These are phyloP conservation scores for Jordanella pulchra DNA, from an alignment of 2,797 vertebrate genomes.

Conservation along the genomic window DNA sequence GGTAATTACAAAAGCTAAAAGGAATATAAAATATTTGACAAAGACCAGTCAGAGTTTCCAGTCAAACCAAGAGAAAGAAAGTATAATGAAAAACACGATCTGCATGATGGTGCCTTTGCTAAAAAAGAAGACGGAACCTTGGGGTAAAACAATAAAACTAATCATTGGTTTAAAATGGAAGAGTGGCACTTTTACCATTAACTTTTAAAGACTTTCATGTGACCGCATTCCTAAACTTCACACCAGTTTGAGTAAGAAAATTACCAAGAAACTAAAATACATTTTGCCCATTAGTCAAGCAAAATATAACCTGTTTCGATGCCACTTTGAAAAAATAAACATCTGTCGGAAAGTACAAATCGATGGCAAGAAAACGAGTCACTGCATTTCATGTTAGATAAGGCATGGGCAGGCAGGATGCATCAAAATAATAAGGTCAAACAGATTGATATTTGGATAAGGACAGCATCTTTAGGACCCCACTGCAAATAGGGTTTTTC, in stretches of 20 bases:
- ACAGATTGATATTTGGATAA: conserved; percentile 57
- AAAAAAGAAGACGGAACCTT: conserved; percentile 29
- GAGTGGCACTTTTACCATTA: conserved; percentile 32
- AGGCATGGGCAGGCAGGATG: conserved; percentile 76
- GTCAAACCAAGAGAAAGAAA: conserved; percentile 39
- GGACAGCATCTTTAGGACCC: conserved; percentile 42
- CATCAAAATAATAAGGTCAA: conserved; percentile 55
- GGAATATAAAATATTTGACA: conserved; percentile 39
- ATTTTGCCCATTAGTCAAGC: conserved; percentile 58
- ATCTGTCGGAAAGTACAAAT: conserved; percentile 72
- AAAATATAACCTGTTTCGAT: conserved; percentile 55
- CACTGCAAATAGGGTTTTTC: conserved; percentile 27
- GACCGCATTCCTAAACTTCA: conserved; percentile 54
- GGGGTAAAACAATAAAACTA: conserved; percentile 26
- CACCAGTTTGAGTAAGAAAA: conserved; percentile 55
- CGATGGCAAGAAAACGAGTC: conserved; percentile 58
- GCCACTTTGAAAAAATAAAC: conserved; percentile 73
- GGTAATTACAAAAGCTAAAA: conserved; percentile 46
- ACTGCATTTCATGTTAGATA: conserved; percentile 75
- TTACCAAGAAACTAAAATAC: conserved; percentile 33
- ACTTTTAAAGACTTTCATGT: conserved; percentile 37
- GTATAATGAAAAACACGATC: conserved; percentile 22
- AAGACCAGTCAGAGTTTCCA: conserved; percentile 46
- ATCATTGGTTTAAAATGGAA: conserved; percentile 28
- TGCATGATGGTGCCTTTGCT: conserved; percentile 33